Evolutionary conservation across 2,113 vertebrate species (phyloP).

Genomic region (Eptatretus burgeri): DNA sequence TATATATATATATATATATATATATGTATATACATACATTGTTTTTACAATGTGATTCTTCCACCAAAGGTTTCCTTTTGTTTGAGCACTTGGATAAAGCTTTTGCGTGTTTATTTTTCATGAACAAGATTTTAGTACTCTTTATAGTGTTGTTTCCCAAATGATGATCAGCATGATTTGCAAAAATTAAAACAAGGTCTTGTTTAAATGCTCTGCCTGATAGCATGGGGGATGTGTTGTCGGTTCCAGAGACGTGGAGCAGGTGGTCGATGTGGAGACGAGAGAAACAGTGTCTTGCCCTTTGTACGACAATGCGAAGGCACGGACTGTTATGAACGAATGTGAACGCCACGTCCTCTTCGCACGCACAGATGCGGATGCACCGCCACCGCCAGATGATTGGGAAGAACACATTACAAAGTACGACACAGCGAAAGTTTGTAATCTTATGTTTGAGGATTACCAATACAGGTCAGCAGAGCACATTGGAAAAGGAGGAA

Average conservation of each 20-base stretch:
- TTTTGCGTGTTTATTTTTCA: no score
- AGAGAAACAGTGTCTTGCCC: conserved; percentile 41
- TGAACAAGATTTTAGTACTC: no score
- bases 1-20: no score
- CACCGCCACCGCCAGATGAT: conserved; percentile 61
- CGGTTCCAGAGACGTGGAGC: conserved; percentile 36
- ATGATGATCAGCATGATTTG: background rate
- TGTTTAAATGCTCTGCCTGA: background rate
- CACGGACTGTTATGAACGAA: conserved; percentile 77
- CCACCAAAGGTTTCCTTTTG: no score
- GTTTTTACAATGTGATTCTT: no score
- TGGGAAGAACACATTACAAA: conserved; percentile 92
- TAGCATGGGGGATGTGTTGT: fast-evolving
- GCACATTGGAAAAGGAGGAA: background rate
- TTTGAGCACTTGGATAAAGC: no score
- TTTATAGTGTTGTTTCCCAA: background rate
- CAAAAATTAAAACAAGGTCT: background rate
- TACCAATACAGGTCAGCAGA: background rate
- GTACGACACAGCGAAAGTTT: conserved; percentile 15
- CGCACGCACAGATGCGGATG: conserved; percentile 58
- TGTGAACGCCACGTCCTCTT: conserved; percentile 82
- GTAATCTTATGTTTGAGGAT: no score
- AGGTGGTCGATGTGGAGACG: conserved; percentile 53
- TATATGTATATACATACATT: no score
- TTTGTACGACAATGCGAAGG: conserved; percentile 89